Base-by-base conservation (phyloP, 2,113 vertebrate genomes). In the Alaudala cheleensis region DNA sequence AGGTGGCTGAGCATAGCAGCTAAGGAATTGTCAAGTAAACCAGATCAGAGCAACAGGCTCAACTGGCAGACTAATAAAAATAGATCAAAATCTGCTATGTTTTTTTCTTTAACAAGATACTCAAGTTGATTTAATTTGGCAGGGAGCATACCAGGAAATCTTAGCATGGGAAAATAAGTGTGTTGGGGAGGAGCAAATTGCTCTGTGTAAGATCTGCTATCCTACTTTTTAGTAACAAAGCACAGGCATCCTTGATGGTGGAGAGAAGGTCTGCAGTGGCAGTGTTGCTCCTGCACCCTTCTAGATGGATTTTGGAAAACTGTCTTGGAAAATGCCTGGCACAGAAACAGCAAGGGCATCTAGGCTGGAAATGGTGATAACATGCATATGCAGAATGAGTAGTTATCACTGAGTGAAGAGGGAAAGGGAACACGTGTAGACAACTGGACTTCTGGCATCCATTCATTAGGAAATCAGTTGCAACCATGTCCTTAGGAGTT, bases 371-470 rank as follows among this genome's bases (percentile, higher is more conserved):
- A 29, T 29, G 28, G 39, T 33, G 44, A 4, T n/a, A 20, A 49
- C 6, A 1, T 24, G 18, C 18, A 21, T 13, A 4, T 0, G 1
- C 23, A 51, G 71, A 60, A 14, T 2, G 17, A 49, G 37, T 61
- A 39, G 2, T 49, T 33, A 12, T 11, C 2, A 1, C 34, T 10
- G 42, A 47, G 29, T 2, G 2, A 25, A 29, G 23, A 20, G 51
- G 65, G 31, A 72, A 53, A 9, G 20, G 53, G 50, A 71, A 21
- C 0, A 2, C 0, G 0, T 21, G 40, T 1, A 6, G 51, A 33
- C 10, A 61, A 1, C 37, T 11, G 47, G 39, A 44, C 8, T 31
- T 24, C 20, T 34, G 33, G 26, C 14, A 14, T n/a, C 61, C 13
- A 2, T 13, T 29, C 56, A 12, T 51, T 76, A 49, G 49, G 61